Conservation (phyloP, 2,888 invertebrate genomes). For the Athetis lepigone region DNA sequence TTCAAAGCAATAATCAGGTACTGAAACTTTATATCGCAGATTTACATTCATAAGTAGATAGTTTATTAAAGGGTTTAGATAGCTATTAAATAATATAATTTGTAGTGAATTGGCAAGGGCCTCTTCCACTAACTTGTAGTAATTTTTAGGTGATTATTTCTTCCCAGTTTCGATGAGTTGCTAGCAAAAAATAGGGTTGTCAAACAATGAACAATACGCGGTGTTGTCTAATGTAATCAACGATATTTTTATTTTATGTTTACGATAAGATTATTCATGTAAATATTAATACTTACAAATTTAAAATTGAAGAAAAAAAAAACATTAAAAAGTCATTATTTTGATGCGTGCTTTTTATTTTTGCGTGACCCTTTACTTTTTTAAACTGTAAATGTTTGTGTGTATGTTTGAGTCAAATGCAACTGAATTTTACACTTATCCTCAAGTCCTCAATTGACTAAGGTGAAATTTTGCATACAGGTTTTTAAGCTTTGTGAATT, state of each 20-base stretch:
- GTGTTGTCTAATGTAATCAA: conserved; percentile 67
- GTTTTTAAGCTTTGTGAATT: no score
- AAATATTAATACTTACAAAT: conserved; percentile 69
- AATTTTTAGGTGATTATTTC: neutral
- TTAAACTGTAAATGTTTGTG: no score
- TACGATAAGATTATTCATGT: conserved; percentile 70
- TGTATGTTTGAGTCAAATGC: no score
- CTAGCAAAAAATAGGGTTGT: conserved; percentile 47
- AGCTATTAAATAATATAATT: conserved; percentile 7
- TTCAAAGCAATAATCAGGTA: no score
- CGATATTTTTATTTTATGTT: conserved; percentile 69
- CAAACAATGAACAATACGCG: conserved; percentile 65
- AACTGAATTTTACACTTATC: no score
- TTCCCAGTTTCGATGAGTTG: conserved; percentile 31
- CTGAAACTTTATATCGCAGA: conserved; percentile 3
- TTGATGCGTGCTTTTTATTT: conserved; percentile 53
- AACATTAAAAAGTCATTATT: conserved; percentile 63
- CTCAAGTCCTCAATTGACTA: no score
- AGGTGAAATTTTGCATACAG: no score
- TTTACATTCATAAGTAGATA: conserved; percentile 22
- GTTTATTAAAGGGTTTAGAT: conserved; percentile 22
- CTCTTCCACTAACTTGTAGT: conserved; percentile 12
- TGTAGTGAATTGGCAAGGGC: neutral
- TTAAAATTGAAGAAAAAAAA: conserved; percentile 70
- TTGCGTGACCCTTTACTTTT: neutral